These are phyloP conservation scores for Bombus terrestris DNA, from an alignment of 1,140 invertebrate species.

Conservation along the genomic window DNA sequence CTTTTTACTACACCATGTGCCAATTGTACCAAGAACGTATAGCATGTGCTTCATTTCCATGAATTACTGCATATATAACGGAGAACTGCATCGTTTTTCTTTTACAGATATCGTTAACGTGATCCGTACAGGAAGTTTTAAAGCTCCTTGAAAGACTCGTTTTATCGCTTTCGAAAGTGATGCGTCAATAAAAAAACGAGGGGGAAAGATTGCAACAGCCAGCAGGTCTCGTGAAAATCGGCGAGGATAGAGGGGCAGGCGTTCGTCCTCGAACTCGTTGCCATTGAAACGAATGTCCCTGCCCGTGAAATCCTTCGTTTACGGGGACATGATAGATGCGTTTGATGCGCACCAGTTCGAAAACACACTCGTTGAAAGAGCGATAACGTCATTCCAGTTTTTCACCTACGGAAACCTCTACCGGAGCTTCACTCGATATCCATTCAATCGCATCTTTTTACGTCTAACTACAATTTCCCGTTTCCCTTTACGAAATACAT, in stretches of 20 bases:
- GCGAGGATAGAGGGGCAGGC: conserved; percentile 8
- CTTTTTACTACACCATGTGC: too few species aligned
- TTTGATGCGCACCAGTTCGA: conserved; percentile 49
- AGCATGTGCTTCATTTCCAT: background rate
- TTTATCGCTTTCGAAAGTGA: conserved; percentile 16
- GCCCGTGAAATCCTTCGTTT: conserved; percentile 56
- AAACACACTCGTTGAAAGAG: conserved; percentile 47
- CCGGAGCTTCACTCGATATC: conserved; percentile 27
- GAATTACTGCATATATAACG: background rate
- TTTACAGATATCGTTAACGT: background rate
- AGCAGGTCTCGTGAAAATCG: conserved; percentile 41
- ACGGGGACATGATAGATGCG: conserved; percentile 61
- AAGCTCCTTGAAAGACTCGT: conserved; percentile 42
- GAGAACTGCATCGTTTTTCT: background rate
- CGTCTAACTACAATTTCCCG: background rate
- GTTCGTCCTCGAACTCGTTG: conserved; percentile 32
- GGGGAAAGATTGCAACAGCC: conserved; percentile 17
- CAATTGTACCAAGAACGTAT: background rate
- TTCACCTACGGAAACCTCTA: conserved; percentile 44
- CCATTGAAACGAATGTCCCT: conserved; percentile 46
- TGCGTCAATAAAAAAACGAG: conserved; percentile 26
- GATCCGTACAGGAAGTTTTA: conserved; percentile 2
- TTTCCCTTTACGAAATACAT: background rate
- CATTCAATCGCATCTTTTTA: background rate
- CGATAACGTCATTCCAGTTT: conserved; percentile 60